Percentiles rank a stretch among this genome's conserved stretches.
phyloP scores from a whole-genome alignment of 2,888 invertebrate species.

The Aphidius colemani region DNA sequence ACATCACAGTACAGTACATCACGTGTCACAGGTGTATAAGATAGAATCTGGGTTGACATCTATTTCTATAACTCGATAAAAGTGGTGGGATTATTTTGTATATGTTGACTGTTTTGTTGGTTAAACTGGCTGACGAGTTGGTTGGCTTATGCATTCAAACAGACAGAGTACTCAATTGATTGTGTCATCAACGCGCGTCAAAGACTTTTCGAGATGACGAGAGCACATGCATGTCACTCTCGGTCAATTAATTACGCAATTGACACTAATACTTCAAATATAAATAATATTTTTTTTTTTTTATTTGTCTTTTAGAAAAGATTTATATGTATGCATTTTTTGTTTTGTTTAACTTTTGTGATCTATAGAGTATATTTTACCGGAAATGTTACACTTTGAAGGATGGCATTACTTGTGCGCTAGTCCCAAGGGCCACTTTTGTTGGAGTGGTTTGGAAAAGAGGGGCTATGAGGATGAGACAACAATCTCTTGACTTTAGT shows the following conservation, averaged over 20 bases:
- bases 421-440: slow-evolving; percentile 18
- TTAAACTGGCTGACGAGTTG: slow-evolving; percentile 21
- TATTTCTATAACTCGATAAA: slow-evolving; percentile 32
- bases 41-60: slow-evolving; percentile 35
- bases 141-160: neutral
- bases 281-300: no score
- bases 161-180: slow-evolving; percentile 34
- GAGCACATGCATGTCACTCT: slow-evolving; percentile 21
- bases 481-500: slow-evolving; percentile 10
- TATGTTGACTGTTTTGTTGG: slow-evolving; percentile 22
- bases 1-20: slow-evolving; percentile 3
- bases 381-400: slow-evolving; percentile 36
- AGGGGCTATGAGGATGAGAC: slow-evolving; percentile 9
- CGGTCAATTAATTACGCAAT: slow-evolving; percentile 16
- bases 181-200: slow-evolving; percentile 27
- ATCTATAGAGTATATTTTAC: neutral
- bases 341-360: neutral
- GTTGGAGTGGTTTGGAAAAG: slow-evolving; percentile 5
- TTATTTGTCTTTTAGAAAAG: neutral
- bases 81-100: no score
- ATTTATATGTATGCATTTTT: neutral
- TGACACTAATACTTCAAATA: neutral
- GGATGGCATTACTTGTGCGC: slow-evolving; percentile 35
- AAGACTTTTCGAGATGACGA: slow-evolving; percentile 27
- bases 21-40: slow-evolving; percentile 29